phyloP scores from a whole-genome alignment of 35 echinoderm and acorn worm genomes.

The Ptychodera flava region DNA sequence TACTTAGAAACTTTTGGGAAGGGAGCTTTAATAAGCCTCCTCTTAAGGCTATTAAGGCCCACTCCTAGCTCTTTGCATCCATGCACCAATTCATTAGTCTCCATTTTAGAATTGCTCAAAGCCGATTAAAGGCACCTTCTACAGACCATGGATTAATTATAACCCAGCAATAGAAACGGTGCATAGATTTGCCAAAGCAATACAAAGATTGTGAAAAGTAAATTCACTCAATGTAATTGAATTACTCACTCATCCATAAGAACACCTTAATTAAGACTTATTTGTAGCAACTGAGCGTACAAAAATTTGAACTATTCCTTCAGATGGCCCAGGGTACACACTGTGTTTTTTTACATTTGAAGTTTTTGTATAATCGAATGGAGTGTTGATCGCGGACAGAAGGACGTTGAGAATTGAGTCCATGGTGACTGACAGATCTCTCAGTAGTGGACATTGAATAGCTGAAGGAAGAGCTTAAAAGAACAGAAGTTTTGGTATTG shows the following conservation, averaged over 20 bases:
- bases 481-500: no score
- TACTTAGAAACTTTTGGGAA: neutral
- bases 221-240: neutral
- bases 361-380: no score
- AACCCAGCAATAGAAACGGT: neutral
- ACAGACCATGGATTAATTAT: neutral
- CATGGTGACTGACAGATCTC: no score
- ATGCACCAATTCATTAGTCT: neutral
- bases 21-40: neutral
- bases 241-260: neutral
- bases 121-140: neutral
- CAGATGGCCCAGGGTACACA: no score
- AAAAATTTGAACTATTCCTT: neutral
- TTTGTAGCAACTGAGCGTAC: neutral
- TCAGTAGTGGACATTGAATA: no score
- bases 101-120: neutral
- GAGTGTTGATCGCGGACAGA: no score
- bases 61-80: neutral
- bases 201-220: neutral
- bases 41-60: neutral
- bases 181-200: neutral
- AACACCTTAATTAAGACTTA: neutral
- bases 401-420: no score
- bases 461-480: no score
- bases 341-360: no score